Base-by-base conservation (phyloP, 2,888 invertebrate genomes). In the Drosophila borborema region DNA sequence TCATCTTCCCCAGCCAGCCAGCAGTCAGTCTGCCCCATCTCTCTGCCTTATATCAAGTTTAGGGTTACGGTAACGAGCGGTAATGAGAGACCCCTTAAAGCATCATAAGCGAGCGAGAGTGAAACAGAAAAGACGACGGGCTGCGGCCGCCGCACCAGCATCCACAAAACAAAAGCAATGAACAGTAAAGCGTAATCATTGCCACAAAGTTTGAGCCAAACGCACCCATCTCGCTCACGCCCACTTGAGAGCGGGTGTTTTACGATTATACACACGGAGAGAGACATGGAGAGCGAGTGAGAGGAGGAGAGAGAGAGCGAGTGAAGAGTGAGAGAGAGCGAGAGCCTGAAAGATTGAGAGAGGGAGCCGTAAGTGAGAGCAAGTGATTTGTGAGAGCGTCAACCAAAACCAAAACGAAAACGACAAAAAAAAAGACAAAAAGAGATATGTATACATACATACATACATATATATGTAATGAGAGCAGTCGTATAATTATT, bases 81-180 rank as follows among this genome's bases (percentile, higher is more conserved):
- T 86, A 81, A 89, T 86, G 81, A 84, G 70, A 66, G 55, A 49
- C 60, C 59, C 64, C 64, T 58, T 64, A 69, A 69, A 64, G 59
- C 62, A 43, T 56, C 63, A 68, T 61, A 74, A 64, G 64, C 71
- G 69, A 64, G 66, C 71, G 71, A 45, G 88, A 86, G 75, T 64
- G 75, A 81, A 86, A 85, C 68, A 69, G 73, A 74, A 86, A 69
- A 69, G 34, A 20, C 45, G 31, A 40, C 23, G 48, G 53, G 45
- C 66, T 41, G 43, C 49, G 43, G 43, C 54, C 46, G 23, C 51
- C 46, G 49, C 58, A 58, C 46, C 53, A 43, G 45, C 54, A 72
- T 60, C 72, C 64, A 28, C 69, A 80, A 69, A 81, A 80, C 82
- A 82, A 82, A 82, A 83, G 79, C 81, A 89, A 82, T 69, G 55